These are phyloP conservation scores for Oreohelix idahoensis DNA, from an alignment of 1,140 invertebrate species.

Conservation along the genomic window DNA sequence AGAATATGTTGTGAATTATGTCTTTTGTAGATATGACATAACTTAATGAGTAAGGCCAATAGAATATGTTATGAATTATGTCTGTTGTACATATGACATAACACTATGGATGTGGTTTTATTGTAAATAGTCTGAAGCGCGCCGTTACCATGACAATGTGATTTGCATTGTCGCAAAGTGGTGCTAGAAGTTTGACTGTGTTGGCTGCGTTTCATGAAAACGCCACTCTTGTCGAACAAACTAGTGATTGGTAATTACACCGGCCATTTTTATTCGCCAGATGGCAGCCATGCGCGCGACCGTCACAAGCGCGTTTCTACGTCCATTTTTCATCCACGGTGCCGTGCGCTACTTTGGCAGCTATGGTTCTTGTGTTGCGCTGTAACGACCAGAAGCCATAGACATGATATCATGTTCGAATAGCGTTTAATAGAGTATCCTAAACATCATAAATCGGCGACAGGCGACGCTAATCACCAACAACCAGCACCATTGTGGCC, in stretches of 20 bases:
- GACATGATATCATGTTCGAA: not conserved
- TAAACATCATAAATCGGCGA: slow-evolving; percentile 32
- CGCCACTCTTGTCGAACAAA: not conserved
- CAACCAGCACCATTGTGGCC: not conserved
- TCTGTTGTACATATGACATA: too few species aligned
- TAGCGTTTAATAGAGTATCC: slow-evolving; percentile 19
- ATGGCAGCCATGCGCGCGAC: slow-evolving; percentile 19
- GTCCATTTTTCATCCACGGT: slow-evolving; percentile 18
- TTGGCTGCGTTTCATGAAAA: not conserved
- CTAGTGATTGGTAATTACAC: slow-evolving; percentile 14
- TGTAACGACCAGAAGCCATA: slow-evolving; percentile 9
- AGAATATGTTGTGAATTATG: too few species aligned
- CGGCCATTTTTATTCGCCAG: slow-evolving; percentile 7
- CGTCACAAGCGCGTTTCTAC: not conserved
- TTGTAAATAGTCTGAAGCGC: too few species aligned
- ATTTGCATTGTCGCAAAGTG: too few species aligned
- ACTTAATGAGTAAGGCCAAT: too few species aligned
- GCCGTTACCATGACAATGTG: too few species aligned
- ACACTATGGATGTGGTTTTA: too few species aligned
- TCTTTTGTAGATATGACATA: too few species aligned
- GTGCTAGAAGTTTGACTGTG: not conserved
- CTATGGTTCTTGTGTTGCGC: not conserved
- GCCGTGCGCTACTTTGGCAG: not conserved
- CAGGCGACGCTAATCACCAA: slow-evolving; percentile 26
- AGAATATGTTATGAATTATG: too few species aligned